Evolutionary conservation across 2,888 invertebrate genomes (phyloP).

Genomic region (Linnaemya vulpina): DNA sequence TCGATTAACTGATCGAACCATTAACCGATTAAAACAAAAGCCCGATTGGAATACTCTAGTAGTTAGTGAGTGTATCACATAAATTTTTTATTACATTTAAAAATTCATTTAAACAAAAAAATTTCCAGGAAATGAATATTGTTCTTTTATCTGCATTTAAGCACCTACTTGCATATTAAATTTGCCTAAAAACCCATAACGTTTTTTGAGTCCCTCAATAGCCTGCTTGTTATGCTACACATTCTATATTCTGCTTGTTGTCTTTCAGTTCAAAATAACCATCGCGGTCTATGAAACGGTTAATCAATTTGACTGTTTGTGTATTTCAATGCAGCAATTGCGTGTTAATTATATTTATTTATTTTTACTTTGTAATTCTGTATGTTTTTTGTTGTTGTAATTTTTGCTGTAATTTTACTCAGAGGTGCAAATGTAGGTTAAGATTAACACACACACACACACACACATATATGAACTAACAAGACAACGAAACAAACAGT

Average conservation of each 20-base stretch:
- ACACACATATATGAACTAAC: constrained; percentile 8
- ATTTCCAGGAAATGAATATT: no score
- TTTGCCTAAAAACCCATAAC: neutral
- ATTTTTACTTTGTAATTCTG: constrained; percentile 14
- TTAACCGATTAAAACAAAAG: no score
- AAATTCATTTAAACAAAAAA: no score
- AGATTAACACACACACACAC: constrained; percentile 58
- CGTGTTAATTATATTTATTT: constrained; percentile 66
- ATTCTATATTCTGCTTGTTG: neutral
- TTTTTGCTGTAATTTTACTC: constrained; percentile 64
- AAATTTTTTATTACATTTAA: neutral
- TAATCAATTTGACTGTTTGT: constrained; percentile 46
- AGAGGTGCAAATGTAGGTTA: constrained; percentile 71
- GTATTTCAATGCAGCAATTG: constrained; percentile 59
- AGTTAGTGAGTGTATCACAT: neutral
- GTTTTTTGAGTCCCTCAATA: neutral
- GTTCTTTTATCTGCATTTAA: no score
- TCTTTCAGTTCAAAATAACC: neutral
- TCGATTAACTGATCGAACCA: no score
- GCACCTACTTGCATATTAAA: neutral
- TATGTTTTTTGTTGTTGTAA: constrained; percentile 36
- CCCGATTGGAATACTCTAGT: no score
- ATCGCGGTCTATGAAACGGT: constrained; percentile 34
- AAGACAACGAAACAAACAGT: constrained; percentile 29
- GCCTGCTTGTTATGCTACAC: neutral